Evolutionary conservation across 2,888 invertebrate species (phyloP).

Genomic region (Callosobruchus maculatus): DNA sequence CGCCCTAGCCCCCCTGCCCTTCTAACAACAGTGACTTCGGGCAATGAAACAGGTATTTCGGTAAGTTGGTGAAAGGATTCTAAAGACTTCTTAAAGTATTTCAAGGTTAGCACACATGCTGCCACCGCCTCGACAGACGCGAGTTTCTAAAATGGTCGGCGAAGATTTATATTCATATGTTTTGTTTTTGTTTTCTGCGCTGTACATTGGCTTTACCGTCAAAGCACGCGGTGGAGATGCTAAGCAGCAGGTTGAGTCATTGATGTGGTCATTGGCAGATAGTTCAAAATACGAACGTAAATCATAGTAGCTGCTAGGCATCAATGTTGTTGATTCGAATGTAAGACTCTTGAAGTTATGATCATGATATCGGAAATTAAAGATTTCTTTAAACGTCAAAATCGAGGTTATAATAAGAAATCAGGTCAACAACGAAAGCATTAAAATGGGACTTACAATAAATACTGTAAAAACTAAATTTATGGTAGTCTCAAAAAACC

Average conservation of each 20-base stretch:
- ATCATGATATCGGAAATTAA: too few relatives aligned
- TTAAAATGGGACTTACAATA: too few relatives aligned
- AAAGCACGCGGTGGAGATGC: neutral
- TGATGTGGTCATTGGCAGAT: neutral
- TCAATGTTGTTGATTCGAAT: too few relatives aligned
- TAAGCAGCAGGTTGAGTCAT: neutral
- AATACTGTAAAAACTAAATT: too few relatives aligned
- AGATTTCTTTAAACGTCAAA: too few relatives aligned
- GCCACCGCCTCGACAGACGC: neutral
- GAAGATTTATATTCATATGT: neutral
- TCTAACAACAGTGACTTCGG: neutral
- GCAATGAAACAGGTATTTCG: neutral
- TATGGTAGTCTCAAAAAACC: too few relatives aligned
- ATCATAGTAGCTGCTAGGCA: too few relatives aligned
- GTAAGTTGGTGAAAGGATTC: neutral
- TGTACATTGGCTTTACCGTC: neutral
- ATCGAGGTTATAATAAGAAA: too few relatives aligned
- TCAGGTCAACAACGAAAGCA: too few relatives aligned
- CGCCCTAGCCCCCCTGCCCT: too few relatives aligned
- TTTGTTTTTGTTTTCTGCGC: neutral
- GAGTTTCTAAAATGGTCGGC: neutral
- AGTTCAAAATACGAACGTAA: neutral
- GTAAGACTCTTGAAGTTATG: too few relatives aligned
- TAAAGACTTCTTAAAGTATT: neutral
- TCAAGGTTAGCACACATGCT: neutral